Evolutionary conservation across 2,888 invertebrate genomes (phyloP).

Genomic region (Scotopteryx bipunctaria): DNA sequence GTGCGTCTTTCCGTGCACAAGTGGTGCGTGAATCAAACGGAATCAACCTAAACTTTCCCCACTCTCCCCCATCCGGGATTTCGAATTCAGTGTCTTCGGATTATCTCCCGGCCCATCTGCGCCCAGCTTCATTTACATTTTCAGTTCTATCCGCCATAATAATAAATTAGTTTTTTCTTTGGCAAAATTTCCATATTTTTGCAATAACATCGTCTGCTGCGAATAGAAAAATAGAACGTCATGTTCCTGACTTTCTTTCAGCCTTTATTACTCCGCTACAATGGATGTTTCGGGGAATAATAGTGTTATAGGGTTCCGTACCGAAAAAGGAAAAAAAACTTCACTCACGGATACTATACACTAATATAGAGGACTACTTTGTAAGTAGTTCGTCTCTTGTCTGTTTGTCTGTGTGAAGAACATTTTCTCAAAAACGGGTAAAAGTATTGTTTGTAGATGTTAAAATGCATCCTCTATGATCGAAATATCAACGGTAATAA

Average conservation of each 20-base stretch:
- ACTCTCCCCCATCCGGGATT: constrained; percentile 16
- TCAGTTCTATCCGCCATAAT: constrained; percentile 38
- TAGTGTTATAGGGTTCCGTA: constrained; percentile 18
- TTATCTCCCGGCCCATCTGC: constrained; percentile 39
- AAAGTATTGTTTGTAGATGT: no score
- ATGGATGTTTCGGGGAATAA: constrained; percentile 7
- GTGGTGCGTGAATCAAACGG: background rate
- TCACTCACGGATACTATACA: no score
- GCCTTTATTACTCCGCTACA: constrained; percentile 22
- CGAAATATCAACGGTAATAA: no score
- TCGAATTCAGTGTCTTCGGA: constrained; percentile 32
- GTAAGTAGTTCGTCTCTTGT: no score
- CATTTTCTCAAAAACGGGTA: no score
- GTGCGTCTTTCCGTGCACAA: background rate
- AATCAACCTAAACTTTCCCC: background rate
- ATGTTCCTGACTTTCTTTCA: constrained; percentile 24
- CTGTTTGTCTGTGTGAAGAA: no score
- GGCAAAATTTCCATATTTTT: constrained; percentile 40
- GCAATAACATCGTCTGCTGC: constrained; percentile 36
- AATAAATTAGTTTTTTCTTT: constrained; percentile 44
- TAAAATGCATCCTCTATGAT: no score
- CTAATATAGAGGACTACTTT: no score
- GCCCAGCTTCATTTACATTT: constrained; percentile 37
- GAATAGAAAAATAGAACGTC: constrained; percentile 28
- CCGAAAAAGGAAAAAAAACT: no score